Evolutionary conservation across 2,797 vertebrate genomes (phyloP).

Genomic region (Myiotriccus ornatus): DNA sequence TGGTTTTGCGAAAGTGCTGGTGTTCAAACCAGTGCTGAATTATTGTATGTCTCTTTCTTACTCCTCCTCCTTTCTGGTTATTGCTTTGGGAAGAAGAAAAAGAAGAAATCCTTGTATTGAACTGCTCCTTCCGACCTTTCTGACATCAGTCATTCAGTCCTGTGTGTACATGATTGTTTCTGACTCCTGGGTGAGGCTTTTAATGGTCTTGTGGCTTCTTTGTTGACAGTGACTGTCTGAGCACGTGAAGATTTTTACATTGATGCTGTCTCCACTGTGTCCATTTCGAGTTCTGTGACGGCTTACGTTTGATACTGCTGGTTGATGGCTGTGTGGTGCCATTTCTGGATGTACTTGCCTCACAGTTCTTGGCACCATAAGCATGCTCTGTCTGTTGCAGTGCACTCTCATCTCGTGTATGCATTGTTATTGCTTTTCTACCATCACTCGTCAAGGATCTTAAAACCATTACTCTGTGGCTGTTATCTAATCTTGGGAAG

Average conservation of each 20-base stretch:
- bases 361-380: rapidly evolving
- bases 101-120: background rate
- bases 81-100: background rate
- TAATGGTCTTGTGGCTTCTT: background rate
- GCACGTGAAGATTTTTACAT: background rate
- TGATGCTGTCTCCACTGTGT: background rate
- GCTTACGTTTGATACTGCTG: background rate
- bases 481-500: background rate
- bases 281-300: background rate
- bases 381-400: background rate
- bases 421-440: background rate
- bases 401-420: background rate
- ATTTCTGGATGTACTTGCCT: background rate
- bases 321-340: background rate
- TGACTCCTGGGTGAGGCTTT: background rate
- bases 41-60: background rate
- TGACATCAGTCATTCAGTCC: background rate
- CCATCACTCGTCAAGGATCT: background rate
- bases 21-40: background rate
- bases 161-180: background rate
- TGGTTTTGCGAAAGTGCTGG: background rate
- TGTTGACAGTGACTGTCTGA: background rate
- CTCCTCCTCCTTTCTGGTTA: background rate
- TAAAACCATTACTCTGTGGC: background rate
- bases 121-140: background rate